Percentiles rank a stretch among this genome's conserved stretches.
Conservation (phyloP, 2,797 vertebrate genomes). For the Enteromius unitaeniatus region DNA sequence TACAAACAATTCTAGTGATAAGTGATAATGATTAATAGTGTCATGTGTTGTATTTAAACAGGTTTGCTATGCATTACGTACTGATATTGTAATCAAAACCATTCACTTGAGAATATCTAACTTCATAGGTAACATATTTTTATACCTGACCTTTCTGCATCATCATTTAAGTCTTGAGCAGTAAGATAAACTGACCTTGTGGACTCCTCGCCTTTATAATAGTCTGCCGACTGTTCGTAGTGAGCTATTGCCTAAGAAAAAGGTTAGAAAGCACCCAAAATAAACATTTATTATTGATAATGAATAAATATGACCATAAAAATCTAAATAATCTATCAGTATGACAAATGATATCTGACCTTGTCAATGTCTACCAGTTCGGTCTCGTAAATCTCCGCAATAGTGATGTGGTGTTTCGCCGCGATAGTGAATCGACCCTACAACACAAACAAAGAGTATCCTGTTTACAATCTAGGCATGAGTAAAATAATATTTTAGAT, state of each 20-base stretch:
- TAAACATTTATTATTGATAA: neutral
- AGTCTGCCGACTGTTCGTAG: constrained; percentile 93
- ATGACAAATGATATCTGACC: constrained; percentile 70
- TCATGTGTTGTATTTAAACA: neutral
- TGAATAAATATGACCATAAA: neutral
- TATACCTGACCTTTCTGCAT: too few relatives aligned
- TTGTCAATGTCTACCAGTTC: constrained; percentile 93
- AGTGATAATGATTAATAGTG: neutral
- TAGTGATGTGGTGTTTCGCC: constrained; percentile 92
- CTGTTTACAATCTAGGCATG: neutral
- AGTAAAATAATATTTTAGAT: neutral
- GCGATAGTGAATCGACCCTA: constrained; percentile 94
- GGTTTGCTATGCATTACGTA: neutral
- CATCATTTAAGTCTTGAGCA: neutral
- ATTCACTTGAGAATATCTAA: neutral
- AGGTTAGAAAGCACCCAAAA: neutral
- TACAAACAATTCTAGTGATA: neutral
- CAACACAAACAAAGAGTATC: neutral
- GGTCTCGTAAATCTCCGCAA: constrained; percentile 91
- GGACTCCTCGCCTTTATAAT: constrained; percentile 95
- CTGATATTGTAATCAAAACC: neutral
- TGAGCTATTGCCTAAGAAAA: constrained; percentile 86
- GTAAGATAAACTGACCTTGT: constrained; percentile 78
- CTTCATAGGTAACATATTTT: neutral
- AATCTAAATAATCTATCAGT: neutral